phyloP scores from a whole-genome alignment of 2,888 invertebrate species.

The Heliconius sara region DNA sequence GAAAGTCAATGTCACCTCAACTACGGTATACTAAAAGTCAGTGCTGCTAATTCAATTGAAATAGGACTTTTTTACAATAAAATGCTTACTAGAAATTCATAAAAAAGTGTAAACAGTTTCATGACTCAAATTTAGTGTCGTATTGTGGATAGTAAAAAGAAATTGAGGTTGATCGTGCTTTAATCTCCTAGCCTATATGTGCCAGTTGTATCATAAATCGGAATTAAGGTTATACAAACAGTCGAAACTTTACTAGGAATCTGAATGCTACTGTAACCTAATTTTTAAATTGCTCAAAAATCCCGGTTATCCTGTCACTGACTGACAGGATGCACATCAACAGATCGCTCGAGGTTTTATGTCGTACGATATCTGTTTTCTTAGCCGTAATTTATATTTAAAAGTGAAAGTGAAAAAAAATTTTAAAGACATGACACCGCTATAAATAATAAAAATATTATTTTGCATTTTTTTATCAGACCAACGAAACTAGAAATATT shows the following conservation, averaged over 20 bases:
- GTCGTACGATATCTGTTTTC: constrained; percentile 20
- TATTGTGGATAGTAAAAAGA: not conserved
- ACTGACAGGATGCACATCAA: constrained; percentile 41
- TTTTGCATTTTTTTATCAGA: not conserved
- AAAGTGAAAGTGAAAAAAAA: not conserved
- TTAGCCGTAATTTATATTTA: constrained; percentile 11
- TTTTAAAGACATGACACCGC: not conserved
- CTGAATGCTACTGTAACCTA: constrained; percentile 58
- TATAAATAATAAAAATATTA: not conserved
- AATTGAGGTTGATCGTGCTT: constrained; percentile 27
- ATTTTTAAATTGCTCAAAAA: constrained; percentile 55
- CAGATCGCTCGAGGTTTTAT: constrained; percentile 24
- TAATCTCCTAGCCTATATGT: constrained; percentile 42
- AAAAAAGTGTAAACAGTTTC: not conserved
- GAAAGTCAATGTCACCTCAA: constrained; percentile 81
- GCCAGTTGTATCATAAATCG: constrained; percentile 49
- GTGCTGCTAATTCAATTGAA: not conserved
- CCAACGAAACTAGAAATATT: constrained; percentile 13
- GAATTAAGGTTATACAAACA: constrained; percentile 58
- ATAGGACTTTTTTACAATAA: not conserved
- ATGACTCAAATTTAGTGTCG: not conserved
- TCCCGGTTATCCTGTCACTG: constrained; percentile 71
- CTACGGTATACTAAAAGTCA: constrained; percentile 61
- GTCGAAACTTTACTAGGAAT: constrained; percentile 57
- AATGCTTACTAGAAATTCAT: not conserved